Evolutionary conservation across 2,888 invertebrate genomes (phyloP), one percentile per base, ranked within the genome.

Genomic region (Drymonia ruficornis): DNA sequence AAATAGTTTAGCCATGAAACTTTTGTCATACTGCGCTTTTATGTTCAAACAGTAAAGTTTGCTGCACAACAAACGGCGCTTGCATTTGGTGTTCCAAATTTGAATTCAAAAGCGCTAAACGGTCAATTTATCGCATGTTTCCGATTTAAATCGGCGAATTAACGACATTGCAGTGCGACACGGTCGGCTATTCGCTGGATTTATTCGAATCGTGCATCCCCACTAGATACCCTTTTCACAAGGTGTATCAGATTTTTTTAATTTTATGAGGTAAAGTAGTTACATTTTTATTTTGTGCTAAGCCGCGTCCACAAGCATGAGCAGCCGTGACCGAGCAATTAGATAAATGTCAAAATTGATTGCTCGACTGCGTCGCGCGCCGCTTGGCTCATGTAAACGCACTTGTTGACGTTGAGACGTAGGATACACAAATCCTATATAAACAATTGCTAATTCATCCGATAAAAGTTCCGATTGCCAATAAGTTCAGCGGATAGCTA

Each of bases 111-210:
- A 84, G 82, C 85, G 83, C 78, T 85, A 86, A 87, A 83, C 78
- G 85, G 76, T 69, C 73, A 87, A 90, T 89, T 87, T 87, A 90
- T 89, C 83, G 88, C 87, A 81, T 85, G 87, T 86, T 88, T 87
- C 86, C 88, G 88, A 90, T 89, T 89, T 85, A 86, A 90, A 89
- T 88, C 87, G 87, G 74, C 86, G 83, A 87, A 90, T 90, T 89
- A 90, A 89, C 89, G 86, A 83, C 85, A 80, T 80, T 77, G 84
- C 79, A 70, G 63, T 50, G 68, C 72, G 74, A 64, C 70, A 67
- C 76, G 76, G 68, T 72, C 74, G 74, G 72, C 76, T 83, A 77
- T 85, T 84, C 81, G 72, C 70, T 73, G 81, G 78, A 84, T 86
- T 87, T 86, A 87, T 86, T 83, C 78, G 74, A 65, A 72, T 67